Evolutionary conservation across 53 echinoderm and acorn worm species (phyloP).

Genomic region (Astropecten irregularis): DNA sequence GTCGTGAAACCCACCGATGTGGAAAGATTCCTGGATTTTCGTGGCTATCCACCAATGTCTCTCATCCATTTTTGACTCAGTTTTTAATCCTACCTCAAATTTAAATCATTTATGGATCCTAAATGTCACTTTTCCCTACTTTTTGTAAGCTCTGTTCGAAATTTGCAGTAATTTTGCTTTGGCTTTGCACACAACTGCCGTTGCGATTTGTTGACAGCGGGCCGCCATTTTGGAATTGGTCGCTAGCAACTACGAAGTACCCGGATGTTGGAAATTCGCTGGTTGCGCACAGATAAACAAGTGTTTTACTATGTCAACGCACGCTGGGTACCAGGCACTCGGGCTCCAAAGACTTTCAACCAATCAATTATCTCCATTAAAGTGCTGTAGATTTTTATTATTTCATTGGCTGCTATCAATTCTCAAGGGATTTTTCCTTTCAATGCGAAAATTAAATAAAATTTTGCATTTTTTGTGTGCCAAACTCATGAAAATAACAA

Average conservation of each 20-base stretch:
- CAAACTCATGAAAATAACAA: too few relatives aligned
- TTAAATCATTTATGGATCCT: neutral
- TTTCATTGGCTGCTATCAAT: too few relatives aligned
- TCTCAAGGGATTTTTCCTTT: too few relatives aligned
- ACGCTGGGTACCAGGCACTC: neutral
- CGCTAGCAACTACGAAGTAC: conserved; percentile 57
- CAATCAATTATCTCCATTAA: conserved; percentile 53
- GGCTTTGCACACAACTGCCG: neutral
- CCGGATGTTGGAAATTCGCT: conserved; percentile 27
- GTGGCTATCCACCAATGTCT: conserved; percentile 99
- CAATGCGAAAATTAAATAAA: too few relatives aligned
- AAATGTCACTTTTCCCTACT: neutral
- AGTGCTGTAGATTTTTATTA: too few relatives aligned
- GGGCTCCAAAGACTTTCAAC: neutral
- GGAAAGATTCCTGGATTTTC: conserved; percentile 99
- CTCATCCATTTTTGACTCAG: conserved; percentile 82
- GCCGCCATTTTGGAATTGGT: conserved; percentile 89
- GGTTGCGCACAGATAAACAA: neutral
- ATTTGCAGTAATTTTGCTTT: too few relatives aligned
- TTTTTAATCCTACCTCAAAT: too few relatives aligned
- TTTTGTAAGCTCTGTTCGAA: too few relatives aligned
- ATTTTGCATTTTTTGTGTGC: too few relatives aligned
- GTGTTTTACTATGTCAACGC: neutral
- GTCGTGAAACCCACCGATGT: conserved; percentile 96
- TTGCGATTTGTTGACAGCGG: conserved; percentile 63